Base-by-base conservation (phyloP, 30 jellyfish, hydroid and myxozoan genomes). In the Cassiopea xamachana region DNA sequence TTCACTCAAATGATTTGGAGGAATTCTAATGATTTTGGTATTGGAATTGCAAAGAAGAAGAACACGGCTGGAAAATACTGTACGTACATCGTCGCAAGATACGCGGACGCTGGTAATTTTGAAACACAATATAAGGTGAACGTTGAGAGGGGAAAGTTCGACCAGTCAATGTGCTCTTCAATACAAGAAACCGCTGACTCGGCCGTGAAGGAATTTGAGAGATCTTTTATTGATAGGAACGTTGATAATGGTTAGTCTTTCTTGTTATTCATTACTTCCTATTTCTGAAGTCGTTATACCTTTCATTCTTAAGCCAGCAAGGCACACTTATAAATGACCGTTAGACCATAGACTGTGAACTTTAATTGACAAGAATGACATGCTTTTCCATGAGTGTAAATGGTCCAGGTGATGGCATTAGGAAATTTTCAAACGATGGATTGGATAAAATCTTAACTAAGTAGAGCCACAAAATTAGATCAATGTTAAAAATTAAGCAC, bases 1-100 rank as follows among this genome's bases (percentile, higher is more conserved):
- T 92, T 92, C 80, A 82, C 97, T 18, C 94, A 85, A 70, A 85
- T 85, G 87, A 77, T 92, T 50, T 92, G 97, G 97, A 92, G 68
- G 62, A 77, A 78, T 62, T 61, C 97, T 48, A 60, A 68, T 46
- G 91, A 92, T 55, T 80, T 92, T 48, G 97, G 97, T 43, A 82
- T 92, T 48, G 97, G 94, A 9, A 81, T 68, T 3, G 97, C 91
- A 73, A 68, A 75, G 61, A 80, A 79, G 75, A 77, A 69, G 68
- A 92, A 62, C 84, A 50, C 60, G 17, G 97, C 81, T 7, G 94
- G 94, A 10, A 70, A 61, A 80, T 71, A 84, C 75, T 92, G 98
- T 85, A 60, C 95, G 80, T 92, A 67, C 70, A 27, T 86, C n/a
- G 98, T 86, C n/a, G 95, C 92, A 18, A 67, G 90, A 68, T 92